phyloP scores from a whole-genome alignment of 2,797 vertebrate genomes.

The Spea hammondii region DNA sequence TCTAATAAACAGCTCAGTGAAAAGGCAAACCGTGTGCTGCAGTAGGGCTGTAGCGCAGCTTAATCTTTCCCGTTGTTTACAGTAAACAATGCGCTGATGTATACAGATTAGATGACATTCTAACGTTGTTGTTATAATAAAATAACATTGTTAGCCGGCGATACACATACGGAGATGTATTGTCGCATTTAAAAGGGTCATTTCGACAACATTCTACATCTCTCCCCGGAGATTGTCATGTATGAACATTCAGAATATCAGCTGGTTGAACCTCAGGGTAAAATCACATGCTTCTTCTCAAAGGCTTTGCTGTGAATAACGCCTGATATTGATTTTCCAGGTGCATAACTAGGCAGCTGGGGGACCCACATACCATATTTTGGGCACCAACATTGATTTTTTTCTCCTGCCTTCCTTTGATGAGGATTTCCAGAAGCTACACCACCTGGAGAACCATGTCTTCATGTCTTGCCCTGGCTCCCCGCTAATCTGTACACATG shows the following conservation, averaged over 20 bases:
- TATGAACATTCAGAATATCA: not conserved
- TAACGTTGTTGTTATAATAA: not conserved
- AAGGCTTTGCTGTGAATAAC: not conserved
- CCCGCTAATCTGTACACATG: too few relatives aligned
- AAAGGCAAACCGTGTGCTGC: not conserved
- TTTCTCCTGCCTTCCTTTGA: too few relatives aligned
- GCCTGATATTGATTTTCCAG: too few relatives aligned
- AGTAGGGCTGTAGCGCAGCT: not conserved
- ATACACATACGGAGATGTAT: not conserved
- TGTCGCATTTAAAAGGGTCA: not conserved
- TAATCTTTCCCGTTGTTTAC: not conserved
- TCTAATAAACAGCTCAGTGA: not conserved
- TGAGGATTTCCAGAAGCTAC: too few relatives aligned
- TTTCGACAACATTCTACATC: not conserved
- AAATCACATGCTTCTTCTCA: not conserved
- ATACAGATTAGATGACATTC: not conserved
- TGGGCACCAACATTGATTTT: too few relatives aligned
- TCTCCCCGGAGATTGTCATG: not conserved
- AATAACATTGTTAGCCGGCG: not conserved
- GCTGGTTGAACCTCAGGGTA: conserved; percentile 1
- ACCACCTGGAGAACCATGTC: too few relatives aligned
- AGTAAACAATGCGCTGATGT: not conserved
- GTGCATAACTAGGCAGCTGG: too few relatives aligned
- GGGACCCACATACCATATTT: too few relatives aligned
- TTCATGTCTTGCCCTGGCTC: too few relatives aligned